These are phyloP conservation scores for Xiphorhynchus elegans DNA, from an alignment of 2,113 vertebrate genomes.

Conservation along the genomic window DNA sequence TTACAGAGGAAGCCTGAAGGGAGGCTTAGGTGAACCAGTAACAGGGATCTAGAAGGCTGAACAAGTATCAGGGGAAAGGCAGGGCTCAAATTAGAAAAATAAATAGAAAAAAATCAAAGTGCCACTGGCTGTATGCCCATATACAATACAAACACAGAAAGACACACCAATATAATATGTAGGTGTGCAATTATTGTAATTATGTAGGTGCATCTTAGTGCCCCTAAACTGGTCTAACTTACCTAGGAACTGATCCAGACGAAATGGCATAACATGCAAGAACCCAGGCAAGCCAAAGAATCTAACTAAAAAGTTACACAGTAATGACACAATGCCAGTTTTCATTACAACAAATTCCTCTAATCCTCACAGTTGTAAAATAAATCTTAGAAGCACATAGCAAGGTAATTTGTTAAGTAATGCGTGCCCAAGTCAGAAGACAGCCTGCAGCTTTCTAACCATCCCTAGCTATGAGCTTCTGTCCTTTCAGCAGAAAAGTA, in stretches of 20 bases:
- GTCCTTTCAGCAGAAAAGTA: not conserved
- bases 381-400: constrained; percentile 24
- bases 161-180: not conserved
- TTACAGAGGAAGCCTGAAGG: not conserved
- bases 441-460: constrained; percentile 21
- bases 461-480: not conserved
- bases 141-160: not conserved
- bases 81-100: not conserved
- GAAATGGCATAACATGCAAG: not conserved
- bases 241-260: not conserved
- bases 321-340: constrained; percentile 8
- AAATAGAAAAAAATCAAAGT: not conserved
- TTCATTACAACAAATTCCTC: constrained; percentile 52
- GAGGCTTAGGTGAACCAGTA: not conserved
- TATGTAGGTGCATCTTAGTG: not conserved
- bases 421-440: constrained; percentile 7
- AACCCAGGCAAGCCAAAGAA: not conserved
- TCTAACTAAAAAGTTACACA: not conserved
- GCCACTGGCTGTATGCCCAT: not conserved
- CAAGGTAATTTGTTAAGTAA: constrained; percentile 40
- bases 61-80: not conserved
- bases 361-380: constrained; percentile 42
- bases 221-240: not conserved
- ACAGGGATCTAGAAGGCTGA: not conserved
- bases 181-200: not conserved